phyloP scores from a whole-genome alignment of 2,888 invertebrate genomes.

The Rambutsinella grinnellia region DNA sequence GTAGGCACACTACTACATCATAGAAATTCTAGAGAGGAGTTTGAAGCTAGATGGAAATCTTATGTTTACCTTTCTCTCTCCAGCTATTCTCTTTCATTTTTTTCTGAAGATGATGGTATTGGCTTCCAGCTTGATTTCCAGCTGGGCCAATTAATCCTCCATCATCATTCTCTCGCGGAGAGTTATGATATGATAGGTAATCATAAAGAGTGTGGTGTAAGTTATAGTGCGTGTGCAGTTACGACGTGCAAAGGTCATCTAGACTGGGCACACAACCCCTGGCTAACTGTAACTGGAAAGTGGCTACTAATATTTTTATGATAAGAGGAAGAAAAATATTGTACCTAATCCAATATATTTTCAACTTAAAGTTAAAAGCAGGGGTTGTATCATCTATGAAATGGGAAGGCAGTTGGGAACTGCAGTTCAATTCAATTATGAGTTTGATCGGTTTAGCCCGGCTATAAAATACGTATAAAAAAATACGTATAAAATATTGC shows the following conservation, averaged over 20 bases:
- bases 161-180: background rate
- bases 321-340: background rate
- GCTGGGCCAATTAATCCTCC: slow-evolving; percentile 51
- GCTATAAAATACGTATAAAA: no score
- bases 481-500: background rate
- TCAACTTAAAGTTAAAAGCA: background rate
- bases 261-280: background rate
- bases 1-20: background rate
- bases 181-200: background rate
- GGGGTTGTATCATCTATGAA: background rate
- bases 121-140: slow-evolving; percentile 25
- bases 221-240: background rate
- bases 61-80: background rate
- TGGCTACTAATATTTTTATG: background rate
- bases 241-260: background rate
- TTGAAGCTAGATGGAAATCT: background rate
- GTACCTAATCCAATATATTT: background rate
- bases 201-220: background rate
- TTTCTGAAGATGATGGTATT: background rate
- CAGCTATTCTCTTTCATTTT: background rate
- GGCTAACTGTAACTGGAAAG: background rate
- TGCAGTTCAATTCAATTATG: slow-evolving; percentile 4
- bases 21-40: background rate
- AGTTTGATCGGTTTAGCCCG: slow-evolving; percentile 2
- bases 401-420: background rate